These are phyloP conservation scores for Ptilorrhoa leucosticta DNA, from an alignment of 2,113 vertebrate genomes.

Conservation along the genomic window DNA sequence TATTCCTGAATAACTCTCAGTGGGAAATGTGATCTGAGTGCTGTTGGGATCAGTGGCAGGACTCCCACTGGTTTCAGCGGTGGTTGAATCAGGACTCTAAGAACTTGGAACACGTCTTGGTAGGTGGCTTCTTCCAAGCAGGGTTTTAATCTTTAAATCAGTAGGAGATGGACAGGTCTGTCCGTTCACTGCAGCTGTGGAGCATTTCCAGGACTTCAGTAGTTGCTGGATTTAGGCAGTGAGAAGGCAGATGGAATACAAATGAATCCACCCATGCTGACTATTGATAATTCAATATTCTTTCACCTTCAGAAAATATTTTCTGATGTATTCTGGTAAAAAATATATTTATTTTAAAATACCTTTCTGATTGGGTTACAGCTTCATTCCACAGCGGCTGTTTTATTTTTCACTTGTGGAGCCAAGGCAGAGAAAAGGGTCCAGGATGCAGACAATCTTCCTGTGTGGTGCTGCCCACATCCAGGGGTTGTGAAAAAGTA, in stretches of 20 bases:
- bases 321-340: background rate
- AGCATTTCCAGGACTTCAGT: background rate
- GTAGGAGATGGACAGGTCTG: background rate
- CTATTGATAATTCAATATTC: conserved; percentile 12
- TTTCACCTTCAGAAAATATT: background rate
- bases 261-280: conserved; percentile 21
- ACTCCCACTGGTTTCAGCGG: background rate
- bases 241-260: background rate
- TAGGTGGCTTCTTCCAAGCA: conserved; percentile 2
- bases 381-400: background rate
- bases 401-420: background rate
- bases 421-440: background rate
- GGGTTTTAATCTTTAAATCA: conserved; percentile 44
- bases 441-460: background rate
- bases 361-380: background rate
- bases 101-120: background rate
- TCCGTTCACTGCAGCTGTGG: background rate
- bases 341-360: background rate
- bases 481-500: background rate
- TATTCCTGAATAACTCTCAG: conserved; percentile 10
- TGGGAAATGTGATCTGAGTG: background rate
- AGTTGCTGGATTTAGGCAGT: conserved; percentile 25
- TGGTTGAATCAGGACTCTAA: background rate
- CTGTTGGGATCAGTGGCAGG: conserved; percentile 8
- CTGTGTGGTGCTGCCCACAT: accelerated